Conservation (phyloP, 2,113 vertebrate species). For the Anthoscopus minutus region DNA sequence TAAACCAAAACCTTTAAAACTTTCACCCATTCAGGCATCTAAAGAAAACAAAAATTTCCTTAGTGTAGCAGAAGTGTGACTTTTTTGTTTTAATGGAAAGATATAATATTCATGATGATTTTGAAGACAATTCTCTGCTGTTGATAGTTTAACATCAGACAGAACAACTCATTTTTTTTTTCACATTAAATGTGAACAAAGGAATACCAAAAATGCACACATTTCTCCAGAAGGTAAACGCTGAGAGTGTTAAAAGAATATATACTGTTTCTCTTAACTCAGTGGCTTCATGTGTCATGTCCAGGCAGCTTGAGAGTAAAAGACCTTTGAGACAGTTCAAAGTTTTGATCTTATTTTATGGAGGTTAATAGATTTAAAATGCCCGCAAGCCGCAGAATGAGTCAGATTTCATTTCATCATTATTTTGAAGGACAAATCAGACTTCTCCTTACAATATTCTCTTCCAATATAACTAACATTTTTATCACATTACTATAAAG, state of each 20-base stretch:
- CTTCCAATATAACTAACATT: not conserved
- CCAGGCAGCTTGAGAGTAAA: not conserved
- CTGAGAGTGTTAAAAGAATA: not conserved
- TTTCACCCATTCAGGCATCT: not conserved
- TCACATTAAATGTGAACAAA: not conserved
- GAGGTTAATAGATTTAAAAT: not conserved
- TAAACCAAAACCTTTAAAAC: not conserved
- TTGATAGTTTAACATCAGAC: not conserved
- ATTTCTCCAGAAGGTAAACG: not conserved
- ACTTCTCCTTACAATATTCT: not conserved
- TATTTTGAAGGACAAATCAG: not conserved
- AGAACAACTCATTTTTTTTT: not conserved
- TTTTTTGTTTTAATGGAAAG: not conserved
- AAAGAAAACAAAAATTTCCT: not conserved
- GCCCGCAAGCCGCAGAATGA: not conserved
- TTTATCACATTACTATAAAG: not conserved
- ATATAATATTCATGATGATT: not conserved
- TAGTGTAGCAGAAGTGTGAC: not conserved
- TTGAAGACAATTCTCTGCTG: not conserved
- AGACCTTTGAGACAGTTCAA: not conserved
- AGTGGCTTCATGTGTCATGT: not conserved
- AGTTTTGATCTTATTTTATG: not conserved
- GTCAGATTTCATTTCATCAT: not conserved
- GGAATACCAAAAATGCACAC: not conserved
- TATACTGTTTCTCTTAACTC: not conserved